phyloP scores from a whole-genome alignment of 2,113 vertebrate genomes.

The Daphoenositta chrysoptera region DNA sequence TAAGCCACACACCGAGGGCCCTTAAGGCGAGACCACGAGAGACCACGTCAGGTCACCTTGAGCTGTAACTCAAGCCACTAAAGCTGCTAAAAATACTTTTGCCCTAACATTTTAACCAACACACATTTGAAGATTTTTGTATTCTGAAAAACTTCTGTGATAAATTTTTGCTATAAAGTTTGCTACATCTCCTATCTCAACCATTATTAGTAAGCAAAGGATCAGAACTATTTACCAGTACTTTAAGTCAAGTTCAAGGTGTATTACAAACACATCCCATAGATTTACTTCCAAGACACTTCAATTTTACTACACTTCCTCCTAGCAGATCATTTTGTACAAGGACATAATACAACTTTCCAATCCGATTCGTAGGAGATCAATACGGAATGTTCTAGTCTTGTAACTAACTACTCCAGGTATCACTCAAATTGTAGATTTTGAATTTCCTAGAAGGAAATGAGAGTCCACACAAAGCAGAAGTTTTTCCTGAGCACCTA shows the following conservation, averaged over 20 bases:
- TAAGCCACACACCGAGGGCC: neutral
- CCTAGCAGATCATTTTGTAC: neutral
- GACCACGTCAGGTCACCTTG: neutral
- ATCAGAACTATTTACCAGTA: neutral
- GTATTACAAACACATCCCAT: neutral
- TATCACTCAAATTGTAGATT: neutral
- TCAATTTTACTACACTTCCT: neutral
- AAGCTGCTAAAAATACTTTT: neutral
- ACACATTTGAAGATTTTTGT: neutral
- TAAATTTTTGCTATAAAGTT: neutral
- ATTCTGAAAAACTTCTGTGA: neutral
- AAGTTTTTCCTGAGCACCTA: neutral
- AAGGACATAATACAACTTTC: neutral
- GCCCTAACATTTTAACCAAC: neutral
- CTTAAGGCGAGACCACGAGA: accelerated
- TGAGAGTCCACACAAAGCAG: neutral
- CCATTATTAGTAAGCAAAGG: neutral
- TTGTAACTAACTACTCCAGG: neutral
- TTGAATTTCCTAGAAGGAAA: neutral
- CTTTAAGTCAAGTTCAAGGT: neutral
- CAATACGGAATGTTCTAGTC: neutral
- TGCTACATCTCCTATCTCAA: neutral
- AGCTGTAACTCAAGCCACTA: neutral
- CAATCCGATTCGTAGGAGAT: neutral
- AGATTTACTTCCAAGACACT: neutral